These are phyloP conservation scores for Chionis minor DNA, from an alignment of 2,113 vertebrate genomes.

Conservation along the genomic window DNA sequence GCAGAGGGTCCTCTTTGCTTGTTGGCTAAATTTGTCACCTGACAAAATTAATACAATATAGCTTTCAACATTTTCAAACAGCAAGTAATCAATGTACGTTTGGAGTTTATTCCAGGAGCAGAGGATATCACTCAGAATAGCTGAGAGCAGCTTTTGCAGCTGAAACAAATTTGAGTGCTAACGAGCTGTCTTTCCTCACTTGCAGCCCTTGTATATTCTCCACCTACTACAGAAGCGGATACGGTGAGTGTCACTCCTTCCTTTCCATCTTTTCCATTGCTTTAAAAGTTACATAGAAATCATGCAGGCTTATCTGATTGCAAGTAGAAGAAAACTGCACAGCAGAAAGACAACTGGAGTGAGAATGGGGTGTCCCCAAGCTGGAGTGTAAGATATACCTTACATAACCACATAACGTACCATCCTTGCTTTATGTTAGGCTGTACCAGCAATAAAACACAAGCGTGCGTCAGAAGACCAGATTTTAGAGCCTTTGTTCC, in stretches of 20 bases:
- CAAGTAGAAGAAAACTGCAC: not conserved
- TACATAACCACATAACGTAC: not conserved
- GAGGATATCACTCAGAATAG: not conserved
- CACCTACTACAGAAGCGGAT: conserved; percentile 12
- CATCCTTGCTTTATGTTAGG: not conserved
- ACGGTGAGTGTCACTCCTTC: conserved; percentile 40
- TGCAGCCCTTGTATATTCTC: conserved; percentile 31
- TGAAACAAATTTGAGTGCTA: not conserved
- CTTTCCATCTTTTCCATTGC: not conserved
- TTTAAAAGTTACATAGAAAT: not conserved
- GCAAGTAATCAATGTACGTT: not conserved
- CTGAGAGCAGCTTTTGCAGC: not conserved
- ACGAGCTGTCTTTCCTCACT: not conserved
- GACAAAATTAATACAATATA: not conserved
- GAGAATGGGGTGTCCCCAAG: not conserved
- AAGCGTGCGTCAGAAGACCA: not conserved
- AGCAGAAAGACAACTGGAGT: not conserved
- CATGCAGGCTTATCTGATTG: not conserved
- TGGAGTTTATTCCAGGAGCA: not conserved
- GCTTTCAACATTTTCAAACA: not conserved
- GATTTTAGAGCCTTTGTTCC: not conserved
- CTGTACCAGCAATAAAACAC: not conserved
- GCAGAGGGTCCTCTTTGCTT: not conserved
- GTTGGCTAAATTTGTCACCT: not conserved
- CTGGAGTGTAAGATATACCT: not conserved